phyloP scores from a whole-genome alignment of 1,140 invertebrate species.

The Diorhabda carinulata region DNA sequence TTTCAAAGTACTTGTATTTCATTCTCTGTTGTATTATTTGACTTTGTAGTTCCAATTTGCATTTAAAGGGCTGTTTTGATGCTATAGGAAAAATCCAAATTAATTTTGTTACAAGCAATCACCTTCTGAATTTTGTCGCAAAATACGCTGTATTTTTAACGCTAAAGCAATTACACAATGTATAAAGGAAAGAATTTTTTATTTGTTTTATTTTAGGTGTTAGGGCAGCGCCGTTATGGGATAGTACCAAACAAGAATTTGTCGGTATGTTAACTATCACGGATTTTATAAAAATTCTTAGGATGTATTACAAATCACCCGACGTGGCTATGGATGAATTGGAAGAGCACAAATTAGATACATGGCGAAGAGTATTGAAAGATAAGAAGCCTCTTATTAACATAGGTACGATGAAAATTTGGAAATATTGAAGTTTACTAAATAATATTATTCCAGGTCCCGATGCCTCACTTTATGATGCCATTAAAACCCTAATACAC shows the following conservation, averaged over 20 bases:
- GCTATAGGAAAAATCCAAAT: too few species aligned
- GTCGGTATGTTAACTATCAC: constrained; percentile 99
- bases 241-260: constrained; percentile 84
- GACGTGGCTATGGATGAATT: constrained; percentile 90
- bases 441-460: constrained; percentile 51
- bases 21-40: too few species aligned
- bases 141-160: too few species aligned
- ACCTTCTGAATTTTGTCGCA: too few species aligned
- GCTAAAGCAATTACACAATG: too few species aligned
- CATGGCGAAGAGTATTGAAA: constrained; percentile 82
- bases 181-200: not conserved
- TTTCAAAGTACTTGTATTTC: too few species aligned
- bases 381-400: constrained; percentile 79
- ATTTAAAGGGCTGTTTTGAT: too few species aligned
- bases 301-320: constrained; percentile 95
- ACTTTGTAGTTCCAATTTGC: too few species aligned
- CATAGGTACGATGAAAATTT: constrained; percentile 52
- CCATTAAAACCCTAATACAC: constrained; percentile 85
- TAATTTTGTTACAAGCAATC: too few species aligned
- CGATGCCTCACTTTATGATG: constrained; percentile 87
- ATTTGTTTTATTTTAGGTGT: constrained; percentile 62
- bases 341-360: constrained; percentile 95
- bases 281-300: constrained; percentile 98
- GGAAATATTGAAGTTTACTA: too few species aligned
- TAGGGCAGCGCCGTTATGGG: constrained; percentile 96